Conservation (phyloP, 2,797 vertebrate species). For the Chelonia mydas region DNA sequence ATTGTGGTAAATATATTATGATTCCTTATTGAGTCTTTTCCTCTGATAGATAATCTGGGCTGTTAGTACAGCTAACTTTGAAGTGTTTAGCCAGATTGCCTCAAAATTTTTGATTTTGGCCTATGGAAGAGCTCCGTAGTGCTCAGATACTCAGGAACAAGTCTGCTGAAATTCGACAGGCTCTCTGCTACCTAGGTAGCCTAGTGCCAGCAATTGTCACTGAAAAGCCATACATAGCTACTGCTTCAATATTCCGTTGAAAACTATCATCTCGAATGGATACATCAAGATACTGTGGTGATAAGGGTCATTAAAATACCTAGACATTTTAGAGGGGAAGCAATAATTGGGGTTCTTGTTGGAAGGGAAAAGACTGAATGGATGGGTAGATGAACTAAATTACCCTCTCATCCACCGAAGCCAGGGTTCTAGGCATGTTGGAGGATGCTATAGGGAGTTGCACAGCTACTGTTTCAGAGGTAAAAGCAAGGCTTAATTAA, state of each 20-base stretch:
- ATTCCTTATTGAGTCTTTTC: background rate
- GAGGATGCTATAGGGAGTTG: background rate
- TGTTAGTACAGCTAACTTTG: background rate
- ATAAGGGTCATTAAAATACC: background rate
- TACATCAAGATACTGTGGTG: background rate
- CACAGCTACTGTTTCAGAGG: too few species aligned
- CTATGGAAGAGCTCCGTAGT: background rate
- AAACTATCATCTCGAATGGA: background rate
- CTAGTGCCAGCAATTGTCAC: background rate
- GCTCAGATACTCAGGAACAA: background rate
- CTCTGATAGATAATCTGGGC: background rate
- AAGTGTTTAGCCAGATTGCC: background rate
- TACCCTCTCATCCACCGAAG: background rate
- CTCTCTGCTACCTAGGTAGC: background rate
- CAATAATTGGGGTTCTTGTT: background rate
- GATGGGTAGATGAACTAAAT: background rate
- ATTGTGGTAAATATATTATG: background rate
- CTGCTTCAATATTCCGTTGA: background rate
- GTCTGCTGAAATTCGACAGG: background rate
- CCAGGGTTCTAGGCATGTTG: background rate
- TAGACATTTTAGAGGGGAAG: background rate
- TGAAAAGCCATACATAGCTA: background rate
- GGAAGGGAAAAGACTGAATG: background rate
- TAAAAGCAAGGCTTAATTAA: too few species aligned
- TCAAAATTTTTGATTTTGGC: background rate